These are phyloP conservation scores for Embiotoca jacksoni DNA, from an alignment of 2,113 vertebrate genomes.

Conservation along the genomic window DNA sequence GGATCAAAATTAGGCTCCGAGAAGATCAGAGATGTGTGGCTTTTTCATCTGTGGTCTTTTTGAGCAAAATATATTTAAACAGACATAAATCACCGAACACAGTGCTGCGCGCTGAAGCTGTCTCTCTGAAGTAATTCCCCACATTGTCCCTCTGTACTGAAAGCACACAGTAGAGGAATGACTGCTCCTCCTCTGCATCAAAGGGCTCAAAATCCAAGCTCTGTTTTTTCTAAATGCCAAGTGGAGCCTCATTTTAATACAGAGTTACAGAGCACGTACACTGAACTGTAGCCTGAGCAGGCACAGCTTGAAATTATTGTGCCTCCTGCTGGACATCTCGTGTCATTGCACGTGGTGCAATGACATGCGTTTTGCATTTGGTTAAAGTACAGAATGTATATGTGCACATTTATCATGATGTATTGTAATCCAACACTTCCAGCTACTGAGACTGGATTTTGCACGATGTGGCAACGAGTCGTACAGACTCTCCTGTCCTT, in stretches of 20 bases:
- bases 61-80: slow-evolving; percentile 32
- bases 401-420: no score
- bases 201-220: slow-evolving; percentile 9
- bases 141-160: slow-evolving; percentile 1
- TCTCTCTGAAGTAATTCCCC: slow-evolving; percentile 27
- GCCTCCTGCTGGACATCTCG: slow-evolving; percentile 74
- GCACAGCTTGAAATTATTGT: slow-evolving; percentile 47
- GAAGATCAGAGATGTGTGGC: slow-evolving; percentile 38
- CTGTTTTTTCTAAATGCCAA: slow-evolving; percentile 33
- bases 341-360: slow-evolving; percentile 43
- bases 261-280: slow-evolving; percentile 7
- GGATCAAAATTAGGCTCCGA: slow-evolving; percentile 39
- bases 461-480: no score
- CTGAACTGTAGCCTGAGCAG: slow-evolving; percentile 3
- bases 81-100: slow-evolving; percentile 30
- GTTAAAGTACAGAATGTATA: no score
- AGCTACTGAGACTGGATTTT: no score
- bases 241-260: slow-evolving; percentile 21
- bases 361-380: no score
- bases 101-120: slow-evolving; percentile 1
- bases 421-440: no score
- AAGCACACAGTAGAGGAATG: slow-evolving; percentile 17
- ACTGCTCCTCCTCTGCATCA: slow-evolving; percentile 32
- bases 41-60: slow-evolving; percentile 34
- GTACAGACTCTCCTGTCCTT: no score